These are phyloP conservation scores for Mobula hypostoma DNA, from an alignment of 2,113 vertebrate genomes.

Conservation along the genomic window DNA sequence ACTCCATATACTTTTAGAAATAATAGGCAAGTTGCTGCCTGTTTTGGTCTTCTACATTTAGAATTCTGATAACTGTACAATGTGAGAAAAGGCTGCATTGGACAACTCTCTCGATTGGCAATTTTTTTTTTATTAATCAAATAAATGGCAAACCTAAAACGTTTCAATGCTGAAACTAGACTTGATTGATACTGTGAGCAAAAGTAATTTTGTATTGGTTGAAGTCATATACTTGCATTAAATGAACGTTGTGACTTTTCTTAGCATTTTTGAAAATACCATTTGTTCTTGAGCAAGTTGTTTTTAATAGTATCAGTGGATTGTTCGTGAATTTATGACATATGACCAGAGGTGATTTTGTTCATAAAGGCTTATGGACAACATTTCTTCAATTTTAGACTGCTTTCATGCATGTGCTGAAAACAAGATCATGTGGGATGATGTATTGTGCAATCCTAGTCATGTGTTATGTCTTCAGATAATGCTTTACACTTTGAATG, in stretches of 20 bases:
- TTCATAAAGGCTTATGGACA: background rate
- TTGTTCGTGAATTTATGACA: background rate
- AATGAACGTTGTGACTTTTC: conserved; percentile 5
- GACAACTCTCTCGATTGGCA: background rate
- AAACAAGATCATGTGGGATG: background rate
- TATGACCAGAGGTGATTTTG: background rate
- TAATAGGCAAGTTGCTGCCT: background rate
- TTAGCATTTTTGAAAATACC: conserved; percentile 25
- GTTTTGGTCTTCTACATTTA: background rate
- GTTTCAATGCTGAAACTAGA: background rate
- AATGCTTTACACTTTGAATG: background rate
- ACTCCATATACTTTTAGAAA: background rate
- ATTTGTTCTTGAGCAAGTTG: background rate
- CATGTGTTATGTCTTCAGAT: background rate
- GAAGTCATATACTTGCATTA: background rate
- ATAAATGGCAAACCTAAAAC: conserved; percentile 8
- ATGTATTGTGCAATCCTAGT: background rate
- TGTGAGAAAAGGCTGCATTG: background rate
- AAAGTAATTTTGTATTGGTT: background rate
- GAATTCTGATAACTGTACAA: background rate
- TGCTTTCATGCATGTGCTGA: background rate
- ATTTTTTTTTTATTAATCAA: background rate
- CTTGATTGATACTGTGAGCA: background rate
- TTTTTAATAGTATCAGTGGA: background rate
- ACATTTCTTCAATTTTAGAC: background rate